Evolutionary conservation across 2,888 invertebrate genomes (phyloP).

Genomic region (Nomada goodeniana): DNA sequence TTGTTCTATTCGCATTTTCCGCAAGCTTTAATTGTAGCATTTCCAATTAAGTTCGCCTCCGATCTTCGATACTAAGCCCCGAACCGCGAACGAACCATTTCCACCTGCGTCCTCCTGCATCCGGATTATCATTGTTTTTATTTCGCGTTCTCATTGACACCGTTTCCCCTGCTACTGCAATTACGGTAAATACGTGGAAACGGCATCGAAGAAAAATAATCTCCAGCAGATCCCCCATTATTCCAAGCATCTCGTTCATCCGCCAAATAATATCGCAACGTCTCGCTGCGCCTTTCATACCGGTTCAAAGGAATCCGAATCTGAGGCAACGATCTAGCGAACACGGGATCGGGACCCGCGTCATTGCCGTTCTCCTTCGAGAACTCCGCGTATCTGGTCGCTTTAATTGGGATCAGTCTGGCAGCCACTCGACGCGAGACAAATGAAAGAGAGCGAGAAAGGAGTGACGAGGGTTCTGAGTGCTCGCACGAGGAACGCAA

Average conservation of each 20-base stretch:
- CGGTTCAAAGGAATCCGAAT: conserved; percentile 2
- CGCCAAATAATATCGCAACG: not conserved
- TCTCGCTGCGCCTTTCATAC: not conserved
- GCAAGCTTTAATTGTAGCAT: too few relatives aligned
- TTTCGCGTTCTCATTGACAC: too few relatives aligned
- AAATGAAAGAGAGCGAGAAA: conserved; percentile 76
- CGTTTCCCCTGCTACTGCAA: too few relatives aligned
- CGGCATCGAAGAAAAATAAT: too few relatives aligned
- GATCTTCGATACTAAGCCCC: too few relatives aligned
- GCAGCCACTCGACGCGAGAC: conserved; percentile 77
- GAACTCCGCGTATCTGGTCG: conserved; percentile 71
- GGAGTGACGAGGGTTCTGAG: conserved; percentile 58
- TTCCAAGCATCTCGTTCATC: not conserved
- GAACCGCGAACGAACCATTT: too few relatives aligned
- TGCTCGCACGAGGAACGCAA: conserved; percentile 52
- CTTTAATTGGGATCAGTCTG: conserved; percentile 80
- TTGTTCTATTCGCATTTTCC: too few relatives aligned
- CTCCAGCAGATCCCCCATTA: too few relatives aligned
- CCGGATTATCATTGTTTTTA: too few relatives aligned
- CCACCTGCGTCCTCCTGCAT: too few relatives aligned
- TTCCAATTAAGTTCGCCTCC: too few relatives aligned
- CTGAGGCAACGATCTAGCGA: conserved; percentile 9
- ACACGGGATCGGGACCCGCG: not conserved
- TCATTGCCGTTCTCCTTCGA: conserved; percentile 34
- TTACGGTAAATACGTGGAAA: too few relatives aligned